Percentiles rank a stretch among this genome's conserved stretches.
Evolutionary conservation across 2,113 vertebrate species (phyloP).

Genomic region (Bos javanicus): DNA sequence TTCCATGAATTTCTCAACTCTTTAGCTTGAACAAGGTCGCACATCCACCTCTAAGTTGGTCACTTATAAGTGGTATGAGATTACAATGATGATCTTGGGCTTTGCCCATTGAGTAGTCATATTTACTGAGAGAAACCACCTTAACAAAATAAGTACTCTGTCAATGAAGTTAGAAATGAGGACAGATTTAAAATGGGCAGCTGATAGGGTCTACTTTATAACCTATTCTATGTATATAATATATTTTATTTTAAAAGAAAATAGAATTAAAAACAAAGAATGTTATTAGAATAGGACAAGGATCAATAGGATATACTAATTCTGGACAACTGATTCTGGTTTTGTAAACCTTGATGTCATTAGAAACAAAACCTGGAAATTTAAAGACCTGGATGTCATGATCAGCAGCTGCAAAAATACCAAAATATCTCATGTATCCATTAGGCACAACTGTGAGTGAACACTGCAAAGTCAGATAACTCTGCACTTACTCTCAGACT

Average conservation of each 20-base stretch:
- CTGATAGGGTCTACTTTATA: background rate
- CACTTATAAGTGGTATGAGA: background rate
- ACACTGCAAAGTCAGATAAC: background rate
- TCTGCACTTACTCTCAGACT: background rate
- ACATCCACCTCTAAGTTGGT: background rate
- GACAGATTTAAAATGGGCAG: background rate
- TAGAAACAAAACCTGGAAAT: background rate
- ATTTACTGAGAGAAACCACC: background rate
- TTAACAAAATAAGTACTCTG: background rate
- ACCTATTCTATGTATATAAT: background rate
- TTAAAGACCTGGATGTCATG: background rate
- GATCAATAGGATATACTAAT: background rate
- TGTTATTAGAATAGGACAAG: background rate
- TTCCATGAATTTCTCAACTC: background rate
- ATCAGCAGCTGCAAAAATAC: background rate
- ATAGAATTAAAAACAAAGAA: background rate
- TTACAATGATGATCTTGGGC: background rate
- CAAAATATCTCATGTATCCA: background rate
- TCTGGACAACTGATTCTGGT: background rate
- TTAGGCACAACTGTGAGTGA: background rate
- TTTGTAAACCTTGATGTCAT: background rate
- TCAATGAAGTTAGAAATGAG: background rate
- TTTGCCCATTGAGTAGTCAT: background rate
- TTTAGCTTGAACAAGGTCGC: background rate
- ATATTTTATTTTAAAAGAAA: background rate